Conservation (phyloP, 2,797 vertebrate genomes). For the Squalus acanthias region DNA sequence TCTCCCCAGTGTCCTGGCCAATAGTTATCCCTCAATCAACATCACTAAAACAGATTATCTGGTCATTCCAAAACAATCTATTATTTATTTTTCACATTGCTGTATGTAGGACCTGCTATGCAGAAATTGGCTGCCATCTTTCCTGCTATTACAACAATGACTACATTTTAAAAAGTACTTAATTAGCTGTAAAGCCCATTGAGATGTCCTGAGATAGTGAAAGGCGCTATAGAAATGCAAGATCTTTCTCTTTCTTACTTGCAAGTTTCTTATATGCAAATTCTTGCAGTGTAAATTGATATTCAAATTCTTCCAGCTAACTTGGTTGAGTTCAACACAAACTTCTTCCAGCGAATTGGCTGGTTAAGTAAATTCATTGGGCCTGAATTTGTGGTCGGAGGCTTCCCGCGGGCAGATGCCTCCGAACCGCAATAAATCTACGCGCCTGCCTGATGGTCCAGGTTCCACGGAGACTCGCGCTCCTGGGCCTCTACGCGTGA, state of each 20-base stretch:
- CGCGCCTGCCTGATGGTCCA: too few relatives aligned
- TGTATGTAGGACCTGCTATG: neutral
- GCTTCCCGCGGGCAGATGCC: too few relatives aligned
- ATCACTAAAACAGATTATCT: neutral
- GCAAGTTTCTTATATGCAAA: neutral
- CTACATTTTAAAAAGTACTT: neutral
- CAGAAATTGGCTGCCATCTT: neutral
- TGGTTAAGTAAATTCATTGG: neutral
- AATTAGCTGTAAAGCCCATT: neutral
- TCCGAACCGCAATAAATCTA: too few relatives aligned
- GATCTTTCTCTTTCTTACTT: neutral
- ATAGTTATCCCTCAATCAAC: neutral
- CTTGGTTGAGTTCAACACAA: neutral
- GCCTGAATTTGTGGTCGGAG: too few relatives aligned
- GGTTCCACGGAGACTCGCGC: too few relatives aligned
- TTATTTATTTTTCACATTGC: neutral
- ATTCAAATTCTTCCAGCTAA: neutral
- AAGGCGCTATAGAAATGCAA: neutral
- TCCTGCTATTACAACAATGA: neutral
- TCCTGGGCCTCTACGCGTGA: too few relatives aligned
- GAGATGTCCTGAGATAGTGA: neutral
- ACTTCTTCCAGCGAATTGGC: neutral
- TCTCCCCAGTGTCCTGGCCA: neutral
- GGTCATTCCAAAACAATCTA: neutral
- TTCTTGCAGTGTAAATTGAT: neutral